Conservation (phyloP, 2,113 vertebrate species). For the Nerophis ophidion region DNA sequence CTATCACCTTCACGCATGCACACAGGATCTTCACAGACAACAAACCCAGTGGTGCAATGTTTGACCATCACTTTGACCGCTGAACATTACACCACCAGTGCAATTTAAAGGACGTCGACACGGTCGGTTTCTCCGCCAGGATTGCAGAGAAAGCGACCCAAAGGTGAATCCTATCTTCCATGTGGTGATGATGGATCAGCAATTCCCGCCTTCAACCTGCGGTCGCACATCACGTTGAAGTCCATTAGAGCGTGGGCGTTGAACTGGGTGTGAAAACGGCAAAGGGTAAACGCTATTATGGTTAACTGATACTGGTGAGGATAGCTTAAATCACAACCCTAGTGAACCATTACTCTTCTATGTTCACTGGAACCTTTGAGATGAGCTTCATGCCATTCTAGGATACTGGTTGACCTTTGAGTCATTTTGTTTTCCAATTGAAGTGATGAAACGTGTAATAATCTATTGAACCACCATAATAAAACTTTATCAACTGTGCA, state of each 20-base stretch:
- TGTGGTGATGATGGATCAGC: conserved; percentile 23
- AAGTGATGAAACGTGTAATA: no score
- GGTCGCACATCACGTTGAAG: not conserved
- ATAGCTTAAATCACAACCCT: conserved; percentile 30
- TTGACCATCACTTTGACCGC: conserved; percentile 1
- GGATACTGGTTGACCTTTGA: no score
- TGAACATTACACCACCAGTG: conserved; percentile 8
- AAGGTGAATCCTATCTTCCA: conserved; percentile 1
- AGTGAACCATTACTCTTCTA: conserved; percentile 9
- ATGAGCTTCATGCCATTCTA: no score
- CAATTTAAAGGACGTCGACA: not conserved
- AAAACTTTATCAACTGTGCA: no score
- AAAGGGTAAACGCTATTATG: conserved; percentile 28
- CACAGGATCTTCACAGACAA: not conserved
- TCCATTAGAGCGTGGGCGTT: conserved; percentile 6
- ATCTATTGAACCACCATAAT: no score
- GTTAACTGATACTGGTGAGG: conserved; percentile 26
- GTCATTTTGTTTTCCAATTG: no score
- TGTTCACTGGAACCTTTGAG: conserved; percentile 2
- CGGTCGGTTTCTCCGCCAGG: not conserved
- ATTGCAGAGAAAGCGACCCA: conserved; percentile 10
- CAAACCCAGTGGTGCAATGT: conserved; percentile 11
- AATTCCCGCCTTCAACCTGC: conserved; percentile 1
- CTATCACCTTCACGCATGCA: conserved; percentile 39
- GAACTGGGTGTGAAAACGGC: conserved; percentile 13